Evolutionary conservation across 2,113 vertebrate species (phyloP).

Genomic region (Hymenochirus boettgeri): DNA sequence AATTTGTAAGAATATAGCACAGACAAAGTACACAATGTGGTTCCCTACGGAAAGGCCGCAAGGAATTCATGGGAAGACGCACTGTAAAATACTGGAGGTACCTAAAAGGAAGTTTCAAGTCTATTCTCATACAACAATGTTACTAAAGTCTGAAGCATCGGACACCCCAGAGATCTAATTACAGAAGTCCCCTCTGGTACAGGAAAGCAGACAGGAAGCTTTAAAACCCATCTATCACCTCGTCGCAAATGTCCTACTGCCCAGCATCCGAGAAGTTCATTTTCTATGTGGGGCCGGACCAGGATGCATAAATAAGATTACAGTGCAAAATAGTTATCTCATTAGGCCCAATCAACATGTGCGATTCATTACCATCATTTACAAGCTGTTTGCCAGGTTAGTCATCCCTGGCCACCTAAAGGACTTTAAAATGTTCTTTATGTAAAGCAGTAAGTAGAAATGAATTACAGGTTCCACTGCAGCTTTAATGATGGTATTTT

Average conservation of each 20-base stretch:
- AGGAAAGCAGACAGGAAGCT: constrained; percentile 2
- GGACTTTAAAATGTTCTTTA: constrained; percentile 21
- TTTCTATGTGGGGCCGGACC: neutral
- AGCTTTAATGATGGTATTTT: constrained; percentile 26
- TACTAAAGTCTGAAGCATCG: constrained; percentile 39
- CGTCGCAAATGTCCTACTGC: neutral
- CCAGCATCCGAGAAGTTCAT: constrained; percentile 5
- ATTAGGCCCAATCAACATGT: constrained; percentile 29
- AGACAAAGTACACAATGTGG: constrained; percentile 12
- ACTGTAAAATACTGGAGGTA: constrained; percentile 43
- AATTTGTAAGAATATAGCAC: constrained; percentile 9
- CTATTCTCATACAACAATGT: constrained; percentile 25
- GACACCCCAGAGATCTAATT: constrained; percentile 45
- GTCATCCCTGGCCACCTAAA: constrained; percentile 15
- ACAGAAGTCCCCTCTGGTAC: constrained; percentile 34
- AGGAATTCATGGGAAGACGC: constrained; percentile 18
- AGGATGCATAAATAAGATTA: constrained; percentile 27
- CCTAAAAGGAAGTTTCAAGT: constrained; percentile 40
- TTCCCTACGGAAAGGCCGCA: constrained; percentile 7
- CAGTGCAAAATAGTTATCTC: constrained; percentile 6
- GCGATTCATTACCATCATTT: constrained; percentile 34
- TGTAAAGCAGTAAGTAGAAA: constrained; percentile 22
- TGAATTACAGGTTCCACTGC: constrained; percentile 29
- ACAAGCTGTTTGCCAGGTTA: constrained; percentile 7
- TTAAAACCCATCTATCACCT: constrained; percentile 16